Conservation (phyloP, 1,140 invertebrate genomes). For the Steinernema khuongi region DNA sequence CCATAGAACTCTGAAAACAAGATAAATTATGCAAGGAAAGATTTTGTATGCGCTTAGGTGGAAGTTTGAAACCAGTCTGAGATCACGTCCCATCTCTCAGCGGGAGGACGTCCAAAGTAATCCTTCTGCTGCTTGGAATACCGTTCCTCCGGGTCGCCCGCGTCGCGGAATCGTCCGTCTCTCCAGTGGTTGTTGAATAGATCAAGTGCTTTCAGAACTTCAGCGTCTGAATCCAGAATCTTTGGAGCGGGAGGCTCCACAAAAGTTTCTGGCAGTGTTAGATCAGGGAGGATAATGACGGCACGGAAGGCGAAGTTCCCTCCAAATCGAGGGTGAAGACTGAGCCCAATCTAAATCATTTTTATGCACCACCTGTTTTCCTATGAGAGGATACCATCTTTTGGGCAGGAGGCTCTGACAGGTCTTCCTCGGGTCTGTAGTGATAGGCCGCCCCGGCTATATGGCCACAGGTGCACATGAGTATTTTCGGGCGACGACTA, state of each 20-base stretch:
- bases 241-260: not conserved
- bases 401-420: not conserved
- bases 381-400: not conserved
- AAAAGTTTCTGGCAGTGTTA: slow-evolving; percentile 2
- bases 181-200: slow-evolving; percentile 41
- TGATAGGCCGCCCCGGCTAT: slow-evolving; percentile 40
- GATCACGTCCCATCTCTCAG: slow-evolving; percentile 39
- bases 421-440: slow-evolving; percentile 23
- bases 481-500: slow-evolving; percentile 40
- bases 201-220: slow-evolving; percentile 28
- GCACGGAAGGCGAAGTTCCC: slow-evolving; percentile 42
- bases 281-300: slow-evolving; percentile 36
- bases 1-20: too few species aligned
- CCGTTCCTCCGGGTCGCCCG: slow-evolving; percentile 34
- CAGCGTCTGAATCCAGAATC: slow-evolving; percentile 1
- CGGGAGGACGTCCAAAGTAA: slow-evolving; percentile 34
- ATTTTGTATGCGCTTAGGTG: too few species aligned
- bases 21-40: too few species aligned
- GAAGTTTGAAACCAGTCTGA: slow-evolving; percentile 30
- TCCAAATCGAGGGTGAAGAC: slow-evolving; percentile 40
- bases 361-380: not conserved
- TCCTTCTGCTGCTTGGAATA: slow-evolving; percentile 35
- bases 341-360: slow-evolving; percentile 36
- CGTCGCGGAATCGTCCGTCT: slow-evolving; percentile 36
- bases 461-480: slow-evolving; percentile 43